Conservation (phyloP, 2,888 invertebrate genomes). For the Amblyjoppa fuscipennis region DNA sequence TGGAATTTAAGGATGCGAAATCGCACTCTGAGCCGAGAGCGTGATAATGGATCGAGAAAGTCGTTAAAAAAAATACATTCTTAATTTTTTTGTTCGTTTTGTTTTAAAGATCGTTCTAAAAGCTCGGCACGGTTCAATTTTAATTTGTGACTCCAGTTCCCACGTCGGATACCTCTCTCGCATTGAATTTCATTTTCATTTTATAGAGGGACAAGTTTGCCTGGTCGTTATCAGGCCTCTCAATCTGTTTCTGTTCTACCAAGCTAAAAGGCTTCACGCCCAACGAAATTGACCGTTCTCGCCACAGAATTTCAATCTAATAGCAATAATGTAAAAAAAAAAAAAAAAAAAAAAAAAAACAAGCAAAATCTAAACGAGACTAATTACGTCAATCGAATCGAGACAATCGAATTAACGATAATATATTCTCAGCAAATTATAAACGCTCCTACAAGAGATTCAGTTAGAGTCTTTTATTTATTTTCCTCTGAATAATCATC, state of each 20-base stretch:
- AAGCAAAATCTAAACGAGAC: not conserved
- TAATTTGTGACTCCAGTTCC: not conserved
- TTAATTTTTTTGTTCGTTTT: no score
- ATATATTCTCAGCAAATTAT: slow-evolving; percentile 14
- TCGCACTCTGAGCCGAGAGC: no score
- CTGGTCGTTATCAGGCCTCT: not conserved
- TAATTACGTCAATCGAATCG: slow-evolving; percentile 21
- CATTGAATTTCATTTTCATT: not conserved
- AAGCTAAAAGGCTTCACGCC: not conserved
- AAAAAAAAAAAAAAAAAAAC: not conserved
- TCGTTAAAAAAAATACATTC: no score
- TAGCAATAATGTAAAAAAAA: not conserved
- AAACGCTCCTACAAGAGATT: not conserved
- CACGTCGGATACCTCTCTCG: not conserved
- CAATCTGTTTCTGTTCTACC: not conserved
- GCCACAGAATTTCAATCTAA: not conserved
- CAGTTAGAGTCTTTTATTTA: not conserved
- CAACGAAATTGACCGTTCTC: not conserved
- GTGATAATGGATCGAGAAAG: no score
- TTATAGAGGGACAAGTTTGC: not conserved
- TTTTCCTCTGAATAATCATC: not conserved
- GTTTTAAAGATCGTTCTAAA: not conserved
- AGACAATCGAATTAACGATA: slow-evolving; percentile 5
- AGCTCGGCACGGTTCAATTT: not conserved
- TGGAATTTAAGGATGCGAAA: no score